phyloP scores from a whole-genome alignment of 1,140 invertebrate genomes.

The Zaprionus ghesquierei region DNA sequence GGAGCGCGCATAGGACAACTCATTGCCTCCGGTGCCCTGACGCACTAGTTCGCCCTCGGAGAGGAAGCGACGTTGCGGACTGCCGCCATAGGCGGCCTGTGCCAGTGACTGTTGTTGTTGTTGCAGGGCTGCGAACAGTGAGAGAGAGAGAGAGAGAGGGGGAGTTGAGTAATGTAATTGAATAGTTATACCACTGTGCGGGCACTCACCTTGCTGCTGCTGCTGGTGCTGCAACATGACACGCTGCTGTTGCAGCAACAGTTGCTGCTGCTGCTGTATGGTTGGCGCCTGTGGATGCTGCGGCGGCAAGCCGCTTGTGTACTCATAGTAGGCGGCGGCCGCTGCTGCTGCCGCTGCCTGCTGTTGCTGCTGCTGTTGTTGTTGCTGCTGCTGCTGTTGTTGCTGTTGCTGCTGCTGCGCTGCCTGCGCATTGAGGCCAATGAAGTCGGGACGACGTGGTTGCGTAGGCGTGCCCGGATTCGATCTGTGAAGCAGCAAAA shows the following conservation, averaged over 20 bases:
- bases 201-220: constrained; percentile 64
- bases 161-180: no score
- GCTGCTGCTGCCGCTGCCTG: constrained; percentile 45
- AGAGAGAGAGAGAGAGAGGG: not conserved
- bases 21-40: constrained; percentile 85
- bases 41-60: constrained; percentile 92
- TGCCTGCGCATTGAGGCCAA: constrained; percentile 85
- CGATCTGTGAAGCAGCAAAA: constrained; percentile 85
- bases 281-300: constrained; percentile 75
- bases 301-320: constrained; percentile 74
- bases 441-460: constrained; percentile 92
- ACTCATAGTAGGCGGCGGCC: constrained; percentile 84
- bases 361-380: constrained; percentile 70
- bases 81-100: constrained; percentile 83
- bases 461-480: constrained; percentile 95
- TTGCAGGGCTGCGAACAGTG: constrained; percentile 50
- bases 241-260: constrained; percentile 69
- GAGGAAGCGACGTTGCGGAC: constrained; percentile 92
- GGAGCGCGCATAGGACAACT: constrained; percentile 84
- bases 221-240: constrained; percentile 73
- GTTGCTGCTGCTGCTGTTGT: constrained; percentile 9
- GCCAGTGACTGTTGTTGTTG: constrained; percentile 58
- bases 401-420: constrained; percentile 80
- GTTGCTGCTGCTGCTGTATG: constrained; percentile 76
- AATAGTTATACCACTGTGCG: not conserved